These are phyloP conservation scores for Burhinus oedicnemus DNA, from an alignment of 2,113 vertebrate species.

Conservation along the genomic window DNA sequence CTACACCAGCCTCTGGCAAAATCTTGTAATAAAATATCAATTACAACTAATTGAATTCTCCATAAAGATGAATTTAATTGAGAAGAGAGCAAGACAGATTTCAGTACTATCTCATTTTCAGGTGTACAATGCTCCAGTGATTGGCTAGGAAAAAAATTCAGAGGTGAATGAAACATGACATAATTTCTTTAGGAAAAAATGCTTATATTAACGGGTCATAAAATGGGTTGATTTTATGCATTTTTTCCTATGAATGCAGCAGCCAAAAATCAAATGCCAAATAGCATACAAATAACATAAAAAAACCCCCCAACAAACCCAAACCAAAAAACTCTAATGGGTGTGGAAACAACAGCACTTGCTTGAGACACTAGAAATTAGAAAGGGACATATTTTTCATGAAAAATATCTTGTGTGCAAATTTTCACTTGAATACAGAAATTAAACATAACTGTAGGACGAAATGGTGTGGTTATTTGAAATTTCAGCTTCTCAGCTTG, in stretches of 20 bases:
- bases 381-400: background rate
- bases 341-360: background rate
- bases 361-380: background rate
- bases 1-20: slow-evolving; percentile 3
- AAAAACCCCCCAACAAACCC: too few relatives aligned
- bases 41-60: slow-evolving; percentile 42
- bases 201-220: background rate
- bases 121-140: background rate
- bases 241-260: background rate
- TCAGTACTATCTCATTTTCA: background rate
- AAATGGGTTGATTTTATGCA: background rate
- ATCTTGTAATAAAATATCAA: background rate
- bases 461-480: background rate
- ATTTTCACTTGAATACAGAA: background rate
- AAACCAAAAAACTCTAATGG: background rate
- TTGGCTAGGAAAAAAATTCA: background rate
- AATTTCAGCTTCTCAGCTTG: background rate
- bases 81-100: background rate
- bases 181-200: background rate
- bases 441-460: background rate
- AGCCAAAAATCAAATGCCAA: background rate
- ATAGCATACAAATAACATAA: background rate
- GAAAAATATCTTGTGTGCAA: background rate
- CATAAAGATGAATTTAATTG: slow-evolving; percentile 21
- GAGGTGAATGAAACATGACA: background rate